Base-by-base conservation (phyloP, 2,113 vertebrate genomes). In the Osmerus mordax region DNA sequence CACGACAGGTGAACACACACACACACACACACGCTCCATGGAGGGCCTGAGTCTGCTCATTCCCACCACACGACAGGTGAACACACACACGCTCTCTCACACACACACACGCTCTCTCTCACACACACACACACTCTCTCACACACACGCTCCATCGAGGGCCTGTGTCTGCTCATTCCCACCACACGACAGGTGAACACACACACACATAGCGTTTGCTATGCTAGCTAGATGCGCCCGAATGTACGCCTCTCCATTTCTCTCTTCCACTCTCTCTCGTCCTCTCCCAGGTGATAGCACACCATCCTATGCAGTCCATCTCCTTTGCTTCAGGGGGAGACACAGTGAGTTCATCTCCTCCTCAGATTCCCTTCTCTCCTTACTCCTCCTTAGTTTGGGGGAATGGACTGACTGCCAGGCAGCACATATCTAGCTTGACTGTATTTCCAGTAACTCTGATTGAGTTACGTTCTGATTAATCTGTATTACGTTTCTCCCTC, bases 21-120 rank as follows among this genome's bases (percentile, higher is more conserved):
- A 47, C 71, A 47, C 15, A 32, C 29, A 36, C 32, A 36, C 3
- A 8, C 32, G 6, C 90, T 99, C 95, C 0, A 87, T 94, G 0
- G 96, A 97, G 0, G 97, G 97, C 4, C 91, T 99, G 21, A 94
- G 95, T 83, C 92, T 99, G 68, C 95, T 94, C 2, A 92, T 98
- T 69, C 97, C 96, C 0, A 96, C 95, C 69, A 97, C 96, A 0
- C 91, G 94, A 29, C 96, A 99, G 95, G 97, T 98, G 67, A 47
- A 11, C 41, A 12, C 8, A 47, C 41, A 11, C 9, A 2, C 41
- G n/a, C n/a, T n/a, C n/a, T n/a, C n/a, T n/a, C n/a, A n/a, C n/a
- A 47, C 9, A 11, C 41, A 47, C 71, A 47, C 15, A 12, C 41
- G 9, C 41, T 47, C 41, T 47, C 41, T 2, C 41, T 12, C 7